Percentiles rank a stretch among this genome's conserved stretches.
phyloP scores from a whole-genome alignment of 2,797 vertebrate genomes.

The Xyrichtys novacula region DNA sequence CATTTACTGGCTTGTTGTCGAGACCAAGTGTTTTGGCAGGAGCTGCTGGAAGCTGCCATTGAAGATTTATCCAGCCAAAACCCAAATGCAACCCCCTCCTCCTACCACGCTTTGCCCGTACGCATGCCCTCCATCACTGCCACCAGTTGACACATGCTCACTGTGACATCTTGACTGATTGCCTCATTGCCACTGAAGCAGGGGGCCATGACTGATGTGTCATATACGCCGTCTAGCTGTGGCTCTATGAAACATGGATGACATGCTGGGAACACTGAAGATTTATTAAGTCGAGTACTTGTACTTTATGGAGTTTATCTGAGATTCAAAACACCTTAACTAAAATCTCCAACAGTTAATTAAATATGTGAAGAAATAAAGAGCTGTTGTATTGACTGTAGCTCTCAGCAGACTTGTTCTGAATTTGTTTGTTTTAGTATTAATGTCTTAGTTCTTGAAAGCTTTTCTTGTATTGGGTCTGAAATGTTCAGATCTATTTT shows the following conservation, averaged over 20 bases:
- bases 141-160: slow-evolving; percentile 70
- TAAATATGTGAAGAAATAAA: neutral
- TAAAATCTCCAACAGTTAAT: neutral
- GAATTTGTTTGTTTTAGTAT: too few relatives aligned
- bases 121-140: slow-evolving; percentile 68
- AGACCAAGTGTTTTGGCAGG: slow-evolving; percentile 58
- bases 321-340: neutral
- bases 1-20: slow-evolving; percentile 38
- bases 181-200: slow-evolving; percentile 63
- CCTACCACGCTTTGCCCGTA: slow-evolving; percentile 13
- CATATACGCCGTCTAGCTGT: slow-evolving; percentile 15
- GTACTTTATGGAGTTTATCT: slow-evolving; percentile 18
- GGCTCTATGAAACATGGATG: slow-evolving; percentile 40
- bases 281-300: slow-evolving; percentile 41
- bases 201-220: slow-evolving; percentile 63
- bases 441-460: neutral
- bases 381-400: too few relatives aligned
- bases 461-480: neutral
- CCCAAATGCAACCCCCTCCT: slow-evolving; percentile 12
- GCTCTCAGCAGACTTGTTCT: too few relatives aligned
- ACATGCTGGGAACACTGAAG: slow-evolving; percentile 22
- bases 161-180: slow-evolving; percentile 74
- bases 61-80: slow-evolving; percentile 57
- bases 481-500: too few relatives aligned
- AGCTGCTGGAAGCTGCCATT: slow-evolving; percentile 61